A percentile compares a stretch with the other conserved stretches of the same genome.
Conservation (phyloP, 2,113 vertebrate genomes). For the Cheilinus undulatus region DNA sequence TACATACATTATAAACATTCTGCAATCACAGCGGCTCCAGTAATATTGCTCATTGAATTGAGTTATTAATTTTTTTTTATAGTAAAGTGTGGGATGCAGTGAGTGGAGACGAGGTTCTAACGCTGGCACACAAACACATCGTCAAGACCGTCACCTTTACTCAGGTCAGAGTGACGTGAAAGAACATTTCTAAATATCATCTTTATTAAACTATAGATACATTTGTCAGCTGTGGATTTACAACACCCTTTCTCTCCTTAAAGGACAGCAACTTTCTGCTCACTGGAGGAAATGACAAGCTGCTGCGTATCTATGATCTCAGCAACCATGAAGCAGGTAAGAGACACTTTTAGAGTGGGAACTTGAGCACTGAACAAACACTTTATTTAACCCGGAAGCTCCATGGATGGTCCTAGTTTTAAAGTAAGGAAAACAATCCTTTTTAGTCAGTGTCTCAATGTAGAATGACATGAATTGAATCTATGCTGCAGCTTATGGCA, state of each 20-base stretch:
- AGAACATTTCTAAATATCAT: neutral
- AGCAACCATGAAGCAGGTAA: slow-evolving; percentile 93
- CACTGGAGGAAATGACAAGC: slow-evolving; percentile 96
- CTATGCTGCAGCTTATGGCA: too few relatives aligned
- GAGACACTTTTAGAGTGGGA: neutral
- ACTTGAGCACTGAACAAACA: too few relatives aligned
- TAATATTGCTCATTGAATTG: neutral
- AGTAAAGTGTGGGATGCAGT: slow-evolving; percentile 99
- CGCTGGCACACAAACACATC: slow-evolving; percentile 98
- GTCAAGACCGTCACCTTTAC: slow-evolving; percentile 97
- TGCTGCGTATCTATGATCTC: slow-evolving; percentile 96
- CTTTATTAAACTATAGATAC: neutral
- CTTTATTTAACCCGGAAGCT: too few relatives aligned
- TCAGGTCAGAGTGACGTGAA: slow-evolving; percentile 83
- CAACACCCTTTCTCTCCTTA: neutral
- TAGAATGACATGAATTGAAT: too few relatives aligned
- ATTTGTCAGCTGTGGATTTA: neutral
- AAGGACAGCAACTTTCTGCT: slow-evolving; percentile 95
- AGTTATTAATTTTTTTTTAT: slow-evolving; percentile 49
- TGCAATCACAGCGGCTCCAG: neutral
- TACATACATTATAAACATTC: too few relatives aligned
- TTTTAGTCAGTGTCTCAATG: too few relatives aligned
- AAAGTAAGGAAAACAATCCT: too few relatives aligned
- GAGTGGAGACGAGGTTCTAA: slow-evolving; percentile 94
- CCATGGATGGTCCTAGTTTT: too few relatives aligned